Evolutionary conservation across 2,113 vertebrate genomes (phyloP), one percentile per base, ranked within the genome.

Genomic region (Passer montanus): DNA sequence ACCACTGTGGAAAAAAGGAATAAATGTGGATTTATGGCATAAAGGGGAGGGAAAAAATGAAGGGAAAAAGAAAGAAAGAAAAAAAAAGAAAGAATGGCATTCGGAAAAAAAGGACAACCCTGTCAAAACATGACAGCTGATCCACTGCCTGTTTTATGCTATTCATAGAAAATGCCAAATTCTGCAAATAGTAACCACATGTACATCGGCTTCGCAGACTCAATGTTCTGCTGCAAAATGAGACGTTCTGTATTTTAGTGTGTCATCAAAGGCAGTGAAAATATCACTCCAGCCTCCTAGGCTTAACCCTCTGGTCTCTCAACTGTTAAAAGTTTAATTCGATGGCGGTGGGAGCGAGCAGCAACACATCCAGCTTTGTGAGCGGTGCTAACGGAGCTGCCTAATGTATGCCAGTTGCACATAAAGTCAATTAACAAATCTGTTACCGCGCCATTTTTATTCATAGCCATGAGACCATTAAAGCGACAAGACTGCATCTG

Each of bases 141-240:
- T 97, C 97, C 93, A 91, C 97, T 97, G 97, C 96, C 97, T 97
- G 96, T 93, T 98, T 98, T 97, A 97, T 94, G 93, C 98, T 98
- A 97, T 97, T 98, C 98, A 95, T 97, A 97, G 97, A 98, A 98
- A 98, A 98, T 97, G 98, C 98, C 98, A 98, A 91, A 97, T 98
- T 98, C 98, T 97, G 96, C 97, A 98, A 98, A 98, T 97, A 98
- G 98, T 97, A 98, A 97, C 97, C 97, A 97, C 97, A 97, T 96
- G 97, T 94, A 97, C 95, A 77, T 90, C 76, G 94, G 94, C 94
- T 97, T 97, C 92, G 28, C 96, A 97, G 96, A 96, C 95, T 96
- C 97, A 84, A 46, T 90, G 97, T 97, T 97, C 97, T 96, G 92
- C 97, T 84, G 93, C 95, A 96, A 96, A 97, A 97, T 83, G 95